A percentile compares a stretch with the other conserved stretches of the same genome.
These are phyloP conservation scores for Habrosyne pyritoides DNA, from an alignment of 2,888 invertebrate species.

Conservation along the genomic window DNA sequence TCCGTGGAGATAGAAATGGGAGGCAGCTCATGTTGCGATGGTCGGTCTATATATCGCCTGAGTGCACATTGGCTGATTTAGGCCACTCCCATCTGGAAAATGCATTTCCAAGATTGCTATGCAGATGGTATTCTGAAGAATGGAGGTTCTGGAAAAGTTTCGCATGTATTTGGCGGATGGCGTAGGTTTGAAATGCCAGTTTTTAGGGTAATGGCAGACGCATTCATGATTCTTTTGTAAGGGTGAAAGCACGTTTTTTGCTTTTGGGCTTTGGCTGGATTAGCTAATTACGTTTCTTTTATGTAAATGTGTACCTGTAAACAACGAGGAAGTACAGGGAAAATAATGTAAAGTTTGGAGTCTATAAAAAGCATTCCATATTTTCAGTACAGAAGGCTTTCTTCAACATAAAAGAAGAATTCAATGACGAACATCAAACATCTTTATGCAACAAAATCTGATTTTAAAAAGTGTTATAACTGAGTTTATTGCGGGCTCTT, in stretches of 20 bases:
- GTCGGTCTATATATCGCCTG: slow-evolving; percentile 80
- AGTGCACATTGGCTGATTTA: slow-evolving; percentile 81
- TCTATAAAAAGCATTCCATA: no score
- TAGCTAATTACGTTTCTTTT: not conserved
- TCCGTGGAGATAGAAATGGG: slow-evolving; percentile 38
- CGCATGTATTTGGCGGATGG: slow-evolving; percentile 45
- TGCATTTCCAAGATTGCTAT: slow-evolving; percentile 82
- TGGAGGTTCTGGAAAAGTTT: slow-evolving; percentile 56
- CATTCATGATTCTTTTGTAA: slow-evolving; percentile 26
- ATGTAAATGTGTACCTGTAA: no score
- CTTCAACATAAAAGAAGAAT: no score
- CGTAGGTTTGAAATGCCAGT: slow-evolving; percentile 38
- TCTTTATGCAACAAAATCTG: no score
- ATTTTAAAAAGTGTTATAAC: no score
- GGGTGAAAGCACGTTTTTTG: not conserved
- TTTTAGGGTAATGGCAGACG: slow-evolving; percentile 62
- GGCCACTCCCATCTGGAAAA: slow-evolving; percentile 78
- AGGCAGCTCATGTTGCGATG: slow-evolving; percentile 46
- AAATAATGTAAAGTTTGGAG: no score
- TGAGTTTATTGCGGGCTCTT: no score
- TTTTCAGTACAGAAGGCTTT: no score
- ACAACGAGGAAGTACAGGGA: no score
- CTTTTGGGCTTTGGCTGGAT: slow-evolving; percentile 13
- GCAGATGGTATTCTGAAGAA: slow-evolving; percentile 70
- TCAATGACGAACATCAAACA: no score